Conservation (phyloP, 2,113 vertebrate species). For the Cheilinus undulatus region DNA sequence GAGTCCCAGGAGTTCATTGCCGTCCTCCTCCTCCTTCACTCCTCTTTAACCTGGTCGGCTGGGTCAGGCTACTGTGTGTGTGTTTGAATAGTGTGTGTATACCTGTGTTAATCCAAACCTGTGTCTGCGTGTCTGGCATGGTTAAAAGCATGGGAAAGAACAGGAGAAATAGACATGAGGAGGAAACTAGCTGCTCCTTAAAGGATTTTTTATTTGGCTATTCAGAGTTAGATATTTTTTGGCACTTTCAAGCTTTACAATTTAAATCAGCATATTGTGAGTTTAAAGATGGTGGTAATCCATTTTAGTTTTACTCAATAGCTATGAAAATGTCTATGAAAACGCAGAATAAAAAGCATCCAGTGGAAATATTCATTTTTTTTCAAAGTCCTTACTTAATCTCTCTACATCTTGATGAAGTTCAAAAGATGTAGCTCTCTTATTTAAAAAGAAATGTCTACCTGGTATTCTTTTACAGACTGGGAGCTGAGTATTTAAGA, state of each 20-base stretch:
- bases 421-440: background rate
- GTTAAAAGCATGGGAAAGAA: constrained; percentile 27
- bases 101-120: constrained; percentile 48
- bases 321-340: background rate
- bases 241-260: too few species aligned
- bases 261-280: background rate
- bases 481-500: constrained; percentile 4
- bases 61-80: constrained; percentile 67
- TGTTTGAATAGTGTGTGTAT: constrained; percentile 30
- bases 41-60: constrained; percentile 63
- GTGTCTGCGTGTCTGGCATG: constrained; percentile 42
- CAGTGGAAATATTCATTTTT: constrained; percentile 1
- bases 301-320: background rate
- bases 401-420: background rate
- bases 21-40: constrained; percentile 50
- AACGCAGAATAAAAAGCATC: constrained; percentile 11
- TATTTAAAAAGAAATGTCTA: background rate
- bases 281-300: background rate
- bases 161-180: background rate
- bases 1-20: constrained; percentile 64
- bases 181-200: background rate
- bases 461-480: constrained; percentile 23
- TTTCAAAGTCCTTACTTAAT: background rate
- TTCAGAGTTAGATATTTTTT: too few species aligned
- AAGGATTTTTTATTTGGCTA: too few species aligned